phyloP scores from a whole-genome alignment of 2,888 invertebrate species.

The Sphaerophoria taeniata region DNA sequence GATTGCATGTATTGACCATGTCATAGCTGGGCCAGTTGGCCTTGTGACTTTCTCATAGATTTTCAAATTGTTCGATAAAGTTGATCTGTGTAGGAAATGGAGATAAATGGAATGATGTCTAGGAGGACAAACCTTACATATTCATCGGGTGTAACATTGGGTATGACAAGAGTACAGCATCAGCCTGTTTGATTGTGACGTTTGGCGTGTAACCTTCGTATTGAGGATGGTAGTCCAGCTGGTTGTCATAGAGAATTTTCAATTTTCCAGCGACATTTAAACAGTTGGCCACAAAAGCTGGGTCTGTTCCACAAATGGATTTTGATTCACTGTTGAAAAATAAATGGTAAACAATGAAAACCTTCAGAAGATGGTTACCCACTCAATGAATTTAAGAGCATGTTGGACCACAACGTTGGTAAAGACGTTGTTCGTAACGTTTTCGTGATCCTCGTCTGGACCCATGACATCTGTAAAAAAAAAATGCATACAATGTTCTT shows the following conservation, averaged over 20 bases:
- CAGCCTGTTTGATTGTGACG: constrained; percentile 85
- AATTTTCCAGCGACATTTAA: constrained; percentile 84
- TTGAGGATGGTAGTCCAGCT: constrained; percentile 85
- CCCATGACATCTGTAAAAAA: constrained; percentile 85
- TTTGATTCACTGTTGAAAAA: constrained; percentile 7
- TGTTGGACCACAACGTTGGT: constrained; percentile 86
- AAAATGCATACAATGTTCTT: not conserved
- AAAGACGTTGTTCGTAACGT: constrained; percentile 85
- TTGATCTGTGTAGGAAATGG: constrained; percentile 75
- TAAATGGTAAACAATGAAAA: constrained; percentile 23
- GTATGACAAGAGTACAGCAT: constrained; percentile 85
- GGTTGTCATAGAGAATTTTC: constrained; percentile 83
- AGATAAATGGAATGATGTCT: not conserved
- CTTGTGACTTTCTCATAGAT: constrained; percentile 85
- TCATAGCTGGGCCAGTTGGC: constrained; percentile 85
- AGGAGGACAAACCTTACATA: constrained; percentile 78
- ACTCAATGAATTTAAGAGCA: constrained; percentile 85
- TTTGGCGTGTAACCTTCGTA: constrained; percentile 84
- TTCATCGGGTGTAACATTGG: constrained; percentile 85
- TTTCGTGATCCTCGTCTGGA: constrained; percentile 86
- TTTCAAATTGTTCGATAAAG: constrained; percentile 84
- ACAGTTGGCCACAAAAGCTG: constrained; percentile 75
- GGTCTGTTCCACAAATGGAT: constrained; percentile 46
- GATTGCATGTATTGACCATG: constrained; percentile 86
- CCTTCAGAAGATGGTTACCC: constrained; percentile 64